Base-by-base conservation (phyloP, 1,140 invertebrate species). In the Drosophila mauritiana region DNA sequence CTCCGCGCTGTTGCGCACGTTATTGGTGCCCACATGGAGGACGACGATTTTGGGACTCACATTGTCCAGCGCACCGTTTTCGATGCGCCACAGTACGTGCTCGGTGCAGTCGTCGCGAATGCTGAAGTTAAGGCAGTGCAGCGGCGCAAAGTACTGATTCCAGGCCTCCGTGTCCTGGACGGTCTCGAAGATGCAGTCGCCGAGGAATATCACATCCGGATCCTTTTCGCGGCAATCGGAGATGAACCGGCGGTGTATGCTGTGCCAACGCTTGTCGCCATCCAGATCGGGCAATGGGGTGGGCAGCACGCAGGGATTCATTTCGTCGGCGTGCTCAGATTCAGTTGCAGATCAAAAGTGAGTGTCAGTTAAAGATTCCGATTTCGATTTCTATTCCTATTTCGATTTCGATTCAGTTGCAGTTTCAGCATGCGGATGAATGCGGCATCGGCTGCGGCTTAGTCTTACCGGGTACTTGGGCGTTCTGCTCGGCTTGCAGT, bases 61-160 rank as follows among this genome's bases (percentile, higher is more conserved):
- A 93, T 96, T 94, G 90, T 98, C 97, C 77, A 98, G 93, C 93
- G 97, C 97, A 61, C 97, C 97, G 94, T 98, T 97, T 88, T 95
- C 93, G 34, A 98, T 94, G 85, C 97, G 94, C 97, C 97, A 98
- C 15, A 98, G 93, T 13, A 98, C 95, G 94, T 98, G 95, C 92
- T 98, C 95, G 25, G 96, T 97, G 92, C 96, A 94, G 93, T 98
- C 97, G 62, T 95, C 96, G 67, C 96, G 95, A 88, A 98, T 97
- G 73, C 97, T 97, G 93, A 98, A 98, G 92, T 98, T 98, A 65
- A 98, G 94, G 90, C 96, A 96, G 93, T 98, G 97, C 82, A 98
- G 93, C 20, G 96, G 97, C 39, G 95, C 96, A 94, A 98, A 98
- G 92, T 96, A 94, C 80, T 96, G 95, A 81, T 96, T 95, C 97